Evolutionary conservation across 2,888 invertebrate genomes (phyloP).

Genomic region (Nephrotoma guestfalica): DNA sequence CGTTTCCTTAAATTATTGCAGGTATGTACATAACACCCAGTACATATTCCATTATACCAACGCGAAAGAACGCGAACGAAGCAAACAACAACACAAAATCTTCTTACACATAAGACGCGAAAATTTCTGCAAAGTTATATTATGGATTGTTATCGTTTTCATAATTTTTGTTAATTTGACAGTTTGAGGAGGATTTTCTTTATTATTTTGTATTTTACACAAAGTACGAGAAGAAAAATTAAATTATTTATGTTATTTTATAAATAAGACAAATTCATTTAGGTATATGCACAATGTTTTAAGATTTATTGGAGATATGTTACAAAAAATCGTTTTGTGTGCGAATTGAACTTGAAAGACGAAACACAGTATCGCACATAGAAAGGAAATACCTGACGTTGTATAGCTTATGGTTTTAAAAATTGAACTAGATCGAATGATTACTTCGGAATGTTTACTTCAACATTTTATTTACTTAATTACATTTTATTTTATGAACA

Average conservation of each 20-base stretch:
- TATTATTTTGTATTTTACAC: not conserved
- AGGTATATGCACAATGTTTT: not conserved
- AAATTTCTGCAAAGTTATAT: not conserved
- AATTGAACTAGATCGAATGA: not conserved
- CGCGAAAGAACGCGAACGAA: not conserved
- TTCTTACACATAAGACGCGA: not conserved
- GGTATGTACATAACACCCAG: not conserved
- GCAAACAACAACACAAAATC: not conserved
- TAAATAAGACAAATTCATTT: not conserved
- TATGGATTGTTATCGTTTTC: slow-evolving; percentile 2
- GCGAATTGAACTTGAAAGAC: not conserved
- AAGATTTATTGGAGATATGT: not conserved
- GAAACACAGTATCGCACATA: not conserved
- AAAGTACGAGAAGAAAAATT: not conserved
- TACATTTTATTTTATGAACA: too few relatives aligned
- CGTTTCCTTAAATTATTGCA: not conserved
- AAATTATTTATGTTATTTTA: not conserved
- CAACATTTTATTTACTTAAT: too few relatives aligned
- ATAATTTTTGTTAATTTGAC: slow-evolving; percentile 4
- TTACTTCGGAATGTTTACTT: not conserved
- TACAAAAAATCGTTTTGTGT: not conserved
- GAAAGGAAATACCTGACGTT: not conserved
- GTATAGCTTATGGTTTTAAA: not conserved
- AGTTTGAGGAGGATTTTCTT: not conserved
- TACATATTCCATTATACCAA: not conserved